Percentiles rank a stretch among this genome's conserved stretches.
Evolutionary conservation across 2,113 vertebrate genomes (phyloP).

Genomic region (Todiramphus chloris): DNA sequence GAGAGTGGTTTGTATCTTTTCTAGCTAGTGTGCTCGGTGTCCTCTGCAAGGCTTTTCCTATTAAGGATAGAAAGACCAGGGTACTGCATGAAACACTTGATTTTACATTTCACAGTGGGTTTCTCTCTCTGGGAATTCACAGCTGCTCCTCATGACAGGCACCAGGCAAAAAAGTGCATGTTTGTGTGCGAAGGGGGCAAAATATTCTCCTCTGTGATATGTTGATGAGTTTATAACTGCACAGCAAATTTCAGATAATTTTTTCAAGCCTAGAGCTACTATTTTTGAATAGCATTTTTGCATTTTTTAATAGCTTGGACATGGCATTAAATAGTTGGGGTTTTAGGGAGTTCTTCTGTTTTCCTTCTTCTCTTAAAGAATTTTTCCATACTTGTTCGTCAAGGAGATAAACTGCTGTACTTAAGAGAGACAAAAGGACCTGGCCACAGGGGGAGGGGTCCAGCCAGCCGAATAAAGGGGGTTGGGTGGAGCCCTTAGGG

Average conservation of each 20-base stretch:
- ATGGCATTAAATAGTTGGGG: no score
- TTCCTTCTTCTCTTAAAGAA: no score
- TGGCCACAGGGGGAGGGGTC: no score
- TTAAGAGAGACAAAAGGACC: no score
- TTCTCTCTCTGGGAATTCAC: background rate
- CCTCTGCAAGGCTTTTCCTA: background rate
- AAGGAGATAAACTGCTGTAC: no score
- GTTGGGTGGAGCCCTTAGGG: no score
- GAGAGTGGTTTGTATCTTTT: background rate
- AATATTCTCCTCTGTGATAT: background rate
- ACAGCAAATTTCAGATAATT: background rate
- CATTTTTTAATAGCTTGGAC: no score
- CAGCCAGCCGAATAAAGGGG: no score
- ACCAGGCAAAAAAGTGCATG: background rate
- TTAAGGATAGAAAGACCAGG: background rate
- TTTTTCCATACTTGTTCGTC: no score
- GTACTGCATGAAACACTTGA: background rate
- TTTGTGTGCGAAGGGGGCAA: background rate
- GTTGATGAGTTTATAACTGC: background rate
- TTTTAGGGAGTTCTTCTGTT: no score
- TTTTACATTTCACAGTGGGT: background rate
- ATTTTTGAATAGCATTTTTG: no score
- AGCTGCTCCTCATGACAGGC: background rate
- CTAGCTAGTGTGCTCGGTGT: rapidly evolving
- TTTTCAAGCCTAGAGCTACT: no score